A percentile compares a stretch with the other conserved stretches of the same genome.
Evolutionary conservation across 35 echinoderm and acorn worm species (phyloP).

Genomic region (Holothuria glaberrima): DNA sequence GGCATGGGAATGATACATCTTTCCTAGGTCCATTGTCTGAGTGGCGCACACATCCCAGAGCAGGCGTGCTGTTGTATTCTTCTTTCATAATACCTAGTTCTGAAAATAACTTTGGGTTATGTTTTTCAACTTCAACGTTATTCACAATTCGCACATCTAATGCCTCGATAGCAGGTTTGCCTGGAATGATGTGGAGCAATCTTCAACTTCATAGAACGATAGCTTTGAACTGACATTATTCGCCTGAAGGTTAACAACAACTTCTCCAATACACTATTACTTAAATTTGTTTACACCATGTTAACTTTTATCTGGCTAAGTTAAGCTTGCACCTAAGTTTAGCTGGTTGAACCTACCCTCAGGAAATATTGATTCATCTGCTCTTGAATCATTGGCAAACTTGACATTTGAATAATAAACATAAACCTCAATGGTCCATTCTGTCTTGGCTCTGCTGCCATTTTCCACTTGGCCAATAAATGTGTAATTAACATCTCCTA

Average conservation of each 20-base stretch:
- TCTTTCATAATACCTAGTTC: not conserved
- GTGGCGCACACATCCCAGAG: not conserved
- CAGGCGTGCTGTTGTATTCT: not conserved
- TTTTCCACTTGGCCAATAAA: not conserved
- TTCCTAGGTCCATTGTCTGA: conserved; percentile 11
- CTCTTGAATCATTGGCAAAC: conserved; percentile 7
- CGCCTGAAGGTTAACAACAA: not conserved
- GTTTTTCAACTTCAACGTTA: not conserved
- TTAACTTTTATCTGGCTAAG: not conserved
- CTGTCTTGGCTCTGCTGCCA: not conserved
- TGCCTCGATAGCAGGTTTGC: conserved; percentile 1
- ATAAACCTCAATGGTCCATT: conserved; percentile 8
- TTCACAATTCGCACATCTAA: conserved; percentile 24
- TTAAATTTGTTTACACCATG: conserved; percentile 4
- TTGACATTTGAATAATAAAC: not conserved
- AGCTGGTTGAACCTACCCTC: not conserved
- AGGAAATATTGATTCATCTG: not conserved
- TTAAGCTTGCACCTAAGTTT: not conserved
- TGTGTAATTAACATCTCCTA: not conserved
- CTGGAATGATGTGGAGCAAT: not conserved
- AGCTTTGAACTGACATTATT: not conserved
- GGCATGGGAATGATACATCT: not conserved
- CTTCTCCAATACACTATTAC: not conserved
- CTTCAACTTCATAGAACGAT: not conserved
- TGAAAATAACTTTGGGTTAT: not conserved